phyloP scores from a whole-genome alignment of 2,797 vertebrate genomes.

The Antrozous pallidus region DNA sequence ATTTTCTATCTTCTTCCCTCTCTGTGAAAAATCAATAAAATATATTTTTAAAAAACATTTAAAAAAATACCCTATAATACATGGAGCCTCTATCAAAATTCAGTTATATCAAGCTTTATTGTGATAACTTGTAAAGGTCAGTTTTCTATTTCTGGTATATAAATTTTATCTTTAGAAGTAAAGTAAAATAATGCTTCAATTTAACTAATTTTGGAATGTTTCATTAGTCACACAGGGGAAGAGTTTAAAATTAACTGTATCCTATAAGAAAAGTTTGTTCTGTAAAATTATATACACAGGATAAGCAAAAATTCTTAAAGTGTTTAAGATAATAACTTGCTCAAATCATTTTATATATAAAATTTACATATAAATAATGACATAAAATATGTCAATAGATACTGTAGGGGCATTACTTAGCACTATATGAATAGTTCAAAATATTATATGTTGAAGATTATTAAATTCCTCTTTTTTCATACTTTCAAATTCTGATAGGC shows the following conservation, averaged over 20 bases:
- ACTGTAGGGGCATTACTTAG: background rate
- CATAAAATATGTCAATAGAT: slow-evolving; percentile 8
- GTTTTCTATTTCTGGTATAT: background rate
- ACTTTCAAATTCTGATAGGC: background rate
- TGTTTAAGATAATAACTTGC: slow-evolving; percentile 34
- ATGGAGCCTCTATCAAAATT: slow-evolving; percentile 9
- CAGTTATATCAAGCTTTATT: background rate
- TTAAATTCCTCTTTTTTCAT: background rate
- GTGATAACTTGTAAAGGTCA: background rate
- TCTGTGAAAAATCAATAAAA: no score
- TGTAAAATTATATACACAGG: slow-evolving; percentile 38
- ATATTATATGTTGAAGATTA: background rate
- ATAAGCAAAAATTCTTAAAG: slow-evolving; percentile 37
- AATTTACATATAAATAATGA: slow-evolving; percentile 49
- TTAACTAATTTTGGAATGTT: slow-evolving; percentile 41
- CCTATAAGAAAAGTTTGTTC: slow-evolving; percentile 8
- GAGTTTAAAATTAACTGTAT: slow-evolving; percentile 12
- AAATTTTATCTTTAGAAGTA: slow-evolving; percentile 37
- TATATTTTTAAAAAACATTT: no score
- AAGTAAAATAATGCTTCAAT: background rate
- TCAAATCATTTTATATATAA: slow-evolving; percentile 49
- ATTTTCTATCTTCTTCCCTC: no score
- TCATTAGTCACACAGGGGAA: background rate
- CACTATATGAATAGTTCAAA: background rate
- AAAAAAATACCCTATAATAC: background rate